phyloP scores from a whole-genome alignment of 2,113 vertebrate genomes.

The Irena cyanogastra region DNA sequence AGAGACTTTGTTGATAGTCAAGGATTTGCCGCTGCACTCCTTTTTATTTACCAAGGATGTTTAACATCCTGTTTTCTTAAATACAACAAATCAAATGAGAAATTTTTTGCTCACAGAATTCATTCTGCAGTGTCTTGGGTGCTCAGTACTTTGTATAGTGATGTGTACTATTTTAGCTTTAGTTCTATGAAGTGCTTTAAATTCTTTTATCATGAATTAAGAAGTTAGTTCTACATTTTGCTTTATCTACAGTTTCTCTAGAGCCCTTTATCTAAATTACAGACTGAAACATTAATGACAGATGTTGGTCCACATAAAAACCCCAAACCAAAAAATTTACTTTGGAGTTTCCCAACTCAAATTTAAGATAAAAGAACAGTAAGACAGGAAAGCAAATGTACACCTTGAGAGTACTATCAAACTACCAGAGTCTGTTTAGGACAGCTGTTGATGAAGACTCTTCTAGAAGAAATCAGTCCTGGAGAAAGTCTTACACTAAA shows the following conservation, averaged over 20 bases:
- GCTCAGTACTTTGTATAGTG: neutral
- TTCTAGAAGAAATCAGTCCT: neutral
- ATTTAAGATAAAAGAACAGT: neutral
- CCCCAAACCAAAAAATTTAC: accelerated
- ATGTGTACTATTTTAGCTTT: neutral
- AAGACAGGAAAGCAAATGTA: neutral
- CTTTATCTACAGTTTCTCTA: neutral
- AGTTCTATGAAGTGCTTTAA: neutral
- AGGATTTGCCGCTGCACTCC: neutral
- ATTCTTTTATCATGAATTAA: neutral
- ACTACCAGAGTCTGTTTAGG: neutral
- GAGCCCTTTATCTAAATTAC: neutral
- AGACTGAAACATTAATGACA: neutral
- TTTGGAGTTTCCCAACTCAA: neutral
- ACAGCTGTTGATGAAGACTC: neutral
- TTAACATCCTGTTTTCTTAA: neutral
- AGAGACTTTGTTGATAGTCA: neutral
- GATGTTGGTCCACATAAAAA: accelerated
- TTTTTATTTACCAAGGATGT: neutral
- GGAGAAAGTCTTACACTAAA: neutral
- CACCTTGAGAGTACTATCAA: neutral
- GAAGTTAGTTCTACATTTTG: neutral
- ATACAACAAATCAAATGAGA: neutral
- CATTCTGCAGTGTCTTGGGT: neutral
- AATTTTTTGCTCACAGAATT: neutral